Evolutionary conservation across 2,888 invertebrate species (phyloP), one percentile per base, ranked within the genome.

Genomic region (Gastracanthus pulcherrimus): DNA sequence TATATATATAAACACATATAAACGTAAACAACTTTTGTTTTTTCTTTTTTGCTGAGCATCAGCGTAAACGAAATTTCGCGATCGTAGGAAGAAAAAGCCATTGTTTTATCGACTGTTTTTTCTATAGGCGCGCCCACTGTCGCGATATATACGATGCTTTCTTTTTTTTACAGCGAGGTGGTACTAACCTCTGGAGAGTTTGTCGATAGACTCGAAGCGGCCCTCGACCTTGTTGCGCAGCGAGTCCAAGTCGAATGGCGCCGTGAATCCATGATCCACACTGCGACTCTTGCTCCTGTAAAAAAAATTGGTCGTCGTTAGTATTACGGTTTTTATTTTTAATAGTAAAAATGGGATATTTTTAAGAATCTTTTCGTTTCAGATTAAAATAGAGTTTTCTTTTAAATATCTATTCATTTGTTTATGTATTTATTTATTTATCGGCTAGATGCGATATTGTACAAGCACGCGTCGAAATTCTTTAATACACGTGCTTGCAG

Each of bases 271-370:
- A 94, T 97, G 97, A 93, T 97, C 97, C 89, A 97, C 97, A 88
- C 97, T 97, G 88, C 96, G 95, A 92, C 97, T 97, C 93, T 97
- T 97, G 92, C 96, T 97, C 96, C 97, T 97, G 71, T n/a, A 82
- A 85, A 79, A 76, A 69, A 72, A 84, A 80, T 58, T 58, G 13
- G 13, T 58, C 1, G 13, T 5, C 55, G 26, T 58, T 58, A 29
- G n/a, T 5, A n/a, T n/a, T n/a, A n/a, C n/a, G n/a, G n/a, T n/a
- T n/a, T n/a, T n/a, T 41, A 13, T 13, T 41, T 41, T 41, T 7
- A 3, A 13, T 11, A 0, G 7, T n/a, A 45, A 3, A 5, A 45
- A 45, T n/a, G n/a, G n/a, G n/a, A n/a, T n/a, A n/a, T n/a, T n/a
- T n/a, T n/a, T n/a, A n/a, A n/a, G n/a, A n/a, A n/a, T n/a, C n/a